phyloP scores from a whole-genome alignment of 2,113 vertebrate species.

The Odontesthes bonariensis region DNA sequence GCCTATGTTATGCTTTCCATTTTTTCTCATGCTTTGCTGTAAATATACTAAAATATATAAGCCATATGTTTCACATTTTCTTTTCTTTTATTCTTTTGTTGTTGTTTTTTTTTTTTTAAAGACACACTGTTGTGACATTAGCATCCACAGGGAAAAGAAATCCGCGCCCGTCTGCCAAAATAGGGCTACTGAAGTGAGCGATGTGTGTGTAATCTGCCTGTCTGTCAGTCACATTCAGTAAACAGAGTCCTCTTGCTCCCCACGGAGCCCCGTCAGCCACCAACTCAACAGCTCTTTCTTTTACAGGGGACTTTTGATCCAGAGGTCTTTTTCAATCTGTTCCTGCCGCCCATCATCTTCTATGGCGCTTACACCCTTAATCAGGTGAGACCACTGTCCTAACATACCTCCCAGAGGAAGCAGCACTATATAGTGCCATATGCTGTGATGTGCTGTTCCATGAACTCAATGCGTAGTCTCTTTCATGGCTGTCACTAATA shows the following conservation, averaged over 20 bases:
- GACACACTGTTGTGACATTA: slow-evolving; percentile 5
- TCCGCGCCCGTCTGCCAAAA: slow-evolving; percentile 22
- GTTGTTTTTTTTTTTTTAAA: not conserved
- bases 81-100: not conserved
- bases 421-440: no score
- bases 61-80: not conserved
- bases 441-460: not conserved
- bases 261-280: slow-evolving; percentile 56
- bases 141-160: slow-evolving; percentile 15
- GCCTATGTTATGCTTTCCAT: slow-evolving; percentile 22
- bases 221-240: slow-evolving; percentile 49
- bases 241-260: slow-evolving; percentile 37
- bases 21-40: slow-evolving; percentile 35
- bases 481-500: slow-evolving; percentile 11
- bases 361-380: slow-evolving; percentile 90
- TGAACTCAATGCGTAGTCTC: not conserved
- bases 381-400: slow-evolving; percentile 82
- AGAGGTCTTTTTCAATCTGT: slow-evolving; percentile 91
- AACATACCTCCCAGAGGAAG: not conserved
- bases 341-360: slow-evolving; percentile 90
- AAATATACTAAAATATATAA: no score
- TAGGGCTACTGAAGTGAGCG: slow-evolving; percentile 13
- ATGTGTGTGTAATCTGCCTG: slow-evolving; percentile 38
- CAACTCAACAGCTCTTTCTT: slow-evolving; percentile 67
- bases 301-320: slow-evolving; percentile 91